Evolutionary conservation across 2,797 vertebrate species (phyloP), one percentile per base, ranked within the genome.

Genomic region (Halcyon badia): DNA sequence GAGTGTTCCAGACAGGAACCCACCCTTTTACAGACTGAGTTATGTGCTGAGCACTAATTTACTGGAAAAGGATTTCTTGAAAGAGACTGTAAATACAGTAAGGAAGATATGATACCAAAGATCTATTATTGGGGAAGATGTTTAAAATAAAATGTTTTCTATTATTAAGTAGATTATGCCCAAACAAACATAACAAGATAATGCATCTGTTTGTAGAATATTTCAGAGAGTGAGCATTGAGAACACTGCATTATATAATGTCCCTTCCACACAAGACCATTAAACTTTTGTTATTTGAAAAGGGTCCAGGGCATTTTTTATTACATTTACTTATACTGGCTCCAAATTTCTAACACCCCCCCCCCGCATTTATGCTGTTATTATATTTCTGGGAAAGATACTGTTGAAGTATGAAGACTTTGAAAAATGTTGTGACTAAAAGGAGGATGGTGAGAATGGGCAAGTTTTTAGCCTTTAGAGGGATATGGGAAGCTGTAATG

Each of bases 61-160:
- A 5, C 69, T 88, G 4, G 60, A 87, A 81, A 85, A 4, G 5
- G 60, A 79, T 70, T 73, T 54, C 5, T 49, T 84, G 15, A 82
- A 75, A 64, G 56, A 54, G 8, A 52, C 20, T 31, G 2, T 31
- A 61, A 92, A 70, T 73, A 57, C 25, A 31, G 1, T 48, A 62
- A 62, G 6, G 35, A 86, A n/a, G 15, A 21, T 49, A 83, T 7
- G 2, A 31, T 26, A 75, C 16, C 7, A 51, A 77, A 57, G 8
- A 37, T 15, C 3, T 58, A 3, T 17, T 80, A 6, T 15, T 13
- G 8, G 2, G 7, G 2, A 3, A 5, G 22, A 2, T 37, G 17
- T 37, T 52, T 68, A 42, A 56, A 82, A 66, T 22, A 33, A 64
- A 56, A 49, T 42, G 1, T 48, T 81, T 83, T 26, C 14, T 66